Evolutionary conservation across 2,888 invertebrate genomes (phyloP).

Genomic region (Xylota segnis): DNA sequence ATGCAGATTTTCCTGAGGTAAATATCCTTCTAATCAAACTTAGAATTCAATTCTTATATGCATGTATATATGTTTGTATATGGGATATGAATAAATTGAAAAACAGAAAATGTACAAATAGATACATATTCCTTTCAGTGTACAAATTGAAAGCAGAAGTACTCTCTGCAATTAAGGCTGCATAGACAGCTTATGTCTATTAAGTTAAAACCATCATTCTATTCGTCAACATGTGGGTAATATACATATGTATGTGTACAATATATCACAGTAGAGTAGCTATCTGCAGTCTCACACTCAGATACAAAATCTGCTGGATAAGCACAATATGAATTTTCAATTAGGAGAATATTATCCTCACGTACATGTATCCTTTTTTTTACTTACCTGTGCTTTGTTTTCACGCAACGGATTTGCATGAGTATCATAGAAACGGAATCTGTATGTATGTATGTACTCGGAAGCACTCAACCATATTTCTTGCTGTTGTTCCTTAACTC

Average conservation of each 20-base stretch:
- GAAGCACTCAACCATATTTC: constrained; percentile 26
- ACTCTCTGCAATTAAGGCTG: constrained; percentile 7
- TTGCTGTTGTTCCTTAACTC: constrained; percentile 33
- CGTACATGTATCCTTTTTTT: constrained; percentile 24
- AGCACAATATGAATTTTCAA: constrained; percentile 67
- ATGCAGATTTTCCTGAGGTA: too few species aligned
- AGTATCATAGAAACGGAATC: not conserved
- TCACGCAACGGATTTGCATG: constrained; percentile 41
- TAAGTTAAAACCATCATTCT: constrained; percentile 9
- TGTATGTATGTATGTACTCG: constrained; percentile 19
- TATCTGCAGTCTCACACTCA: constrained; percentile 3
- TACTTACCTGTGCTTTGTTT: constrained; percentile 41
- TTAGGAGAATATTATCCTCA: constrained; percentile 61
- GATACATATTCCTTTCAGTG: constrained; percentile 7
- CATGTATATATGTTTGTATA: too few species aligned
- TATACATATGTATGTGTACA: not conserved
- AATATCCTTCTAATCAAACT: too few species aligned
- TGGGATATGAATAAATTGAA: too few species aligned
- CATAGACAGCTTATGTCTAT: constrained; percentile 13
- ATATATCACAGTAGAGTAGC: not conserved
- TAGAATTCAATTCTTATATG: too few species aligned
- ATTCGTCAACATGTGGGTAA: not conserved
- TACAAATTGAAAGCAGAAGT: not conserved
- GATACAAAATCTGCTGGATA: constrained; percentile 41
- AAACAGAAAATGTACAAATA: too few species aligned